Percentiles rank a stretch among this genome's conserved stretches.
Conservation (phyloP, 2,888 invertebrate species). For the Nephrocerus scutellatus region DNA sequence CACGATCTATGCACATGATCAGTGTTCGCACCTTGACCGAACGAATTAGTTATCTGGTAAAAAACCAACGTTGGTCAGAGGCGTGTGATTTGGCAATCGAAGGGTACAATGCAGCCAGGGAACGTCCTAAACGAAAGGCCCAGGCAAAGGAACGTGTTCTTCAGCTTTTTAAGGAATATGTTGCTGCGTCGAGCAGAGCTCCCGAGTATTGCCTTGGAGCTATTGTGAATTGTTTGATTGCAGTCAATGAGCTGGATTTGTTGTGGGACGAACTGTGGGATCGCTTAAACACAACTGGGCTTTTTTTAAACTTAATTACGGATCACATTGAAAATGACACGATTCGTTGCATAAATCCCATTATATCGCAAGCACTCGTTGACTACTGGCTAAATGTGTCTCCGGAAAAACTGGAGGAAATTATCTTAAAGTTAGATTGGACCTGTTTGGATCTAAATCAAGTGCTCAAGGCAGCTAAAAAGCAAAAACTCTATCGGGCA, state of each 20-base stretch:
- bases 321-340: slow-evolving; percentile 62
- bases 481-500: slow-evolving; percentile 42
- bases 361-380: slow-evolving; percentile 66
- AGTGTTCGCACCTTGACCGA: slow-evolving; percentile 62
- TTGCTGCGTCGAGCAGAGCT: slow-evolving; percentile 42
- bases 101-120: slow-evolving; percentile 42
- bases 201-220: slow-evolving; percentile 46
- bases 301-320: slow-evolving; percentile 64
- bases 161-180: slow-evolving; percentile 48
- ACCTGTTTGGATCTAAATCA: slow-evolving; percentile 71
- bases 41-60: slow-evolving; percentile 57
- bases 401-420: slow-evolving; percentile 59
- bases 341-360: slow-evolving; percentile 58
- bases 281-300: slow-evolving; percentile 49
- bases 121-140: slow-evolving; percentile 44
- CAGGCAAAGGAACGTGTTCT: slow-evolving; percentile 47
- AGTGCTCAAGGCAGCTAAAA: slow-evolving; percentile 46
- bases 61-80: slow-evolving; percentile 53
- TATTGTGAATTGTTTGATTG: slow-evolving; percentile 43
- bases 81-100: slow-evolving; percentile 53
- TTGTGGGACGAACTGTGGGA: slow-evolving; percentile 62
- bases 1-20: slow-evolving; percentile 53
- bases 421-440: slow-evolving; percentile 66
- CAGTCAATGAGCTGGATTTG: slow-evolving; percentile 49
- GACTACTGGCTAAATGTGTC: slow-evolving; percentile 57